Evolutionary conservation across 2,113 vertebrate species (phyloP).

Genomic region (Gadus macrocephalus): DNA sequence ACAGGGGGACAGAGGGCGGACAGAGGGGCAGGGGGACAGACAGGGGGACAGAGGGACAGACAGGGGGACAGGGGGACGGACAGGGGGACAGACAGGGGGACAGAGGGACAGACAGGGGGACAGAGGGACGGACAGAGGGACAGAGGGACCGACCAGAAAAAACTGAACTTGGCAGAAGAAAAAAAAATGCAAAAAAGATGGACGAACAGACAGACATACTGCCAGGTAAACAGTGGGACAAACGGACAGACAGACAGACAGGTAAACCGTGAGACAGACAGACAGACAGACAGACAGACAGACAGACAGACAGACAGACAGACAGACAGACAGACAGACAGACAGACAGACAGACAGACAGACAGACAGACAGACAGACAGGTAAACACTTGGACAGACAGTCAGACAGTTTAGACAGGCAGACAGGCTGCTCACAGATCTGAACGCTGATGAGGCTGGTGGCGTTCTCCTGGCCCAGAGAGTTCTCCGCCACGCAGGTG

Average conservation of each 20-base stretch:
- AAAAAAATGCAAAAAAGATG: too few species aligned
- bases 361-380: background rate
- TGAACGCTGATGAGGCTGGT: constrained; percentile 88
- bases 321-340: too few species aligned
- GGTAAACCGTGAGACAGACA: too few species aligned
- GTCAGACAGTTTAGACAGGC: background rate
- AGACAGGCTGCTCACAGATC: constrained; percentile 81
- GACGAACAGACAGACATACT: too few species aligned
- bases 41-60: too few species aligned
- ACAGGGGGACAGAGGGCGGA: constrained; percentile 6
- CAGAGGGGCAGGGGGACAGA: background rate
- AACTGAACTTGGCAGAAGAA: too few species aligned
- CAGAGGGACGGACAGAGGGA: too few species aligned
- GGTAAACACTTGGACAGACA: constrained; percentile 12
- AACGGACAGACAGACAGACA: constrained; percentile 11
- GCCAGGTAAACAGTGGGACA: too few species aligned
- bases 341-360: too few species aligned
- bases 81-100: too few species aligned
- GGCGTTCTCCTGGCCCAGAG: constrained; percentile 84
- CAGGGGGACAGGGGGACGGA: too few species aligned
- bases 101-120: background rate
- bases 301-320: constrained; percentile 1
- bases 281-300: background rate
- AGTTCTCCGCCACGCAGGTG: constrained; percentile 92
- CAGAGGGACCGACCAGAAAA: too few species aligned